Evolutionary conservation across 2,888 invertebrate genomes (phyloP).

Genomic region (Gortyna flavago): DNA sequence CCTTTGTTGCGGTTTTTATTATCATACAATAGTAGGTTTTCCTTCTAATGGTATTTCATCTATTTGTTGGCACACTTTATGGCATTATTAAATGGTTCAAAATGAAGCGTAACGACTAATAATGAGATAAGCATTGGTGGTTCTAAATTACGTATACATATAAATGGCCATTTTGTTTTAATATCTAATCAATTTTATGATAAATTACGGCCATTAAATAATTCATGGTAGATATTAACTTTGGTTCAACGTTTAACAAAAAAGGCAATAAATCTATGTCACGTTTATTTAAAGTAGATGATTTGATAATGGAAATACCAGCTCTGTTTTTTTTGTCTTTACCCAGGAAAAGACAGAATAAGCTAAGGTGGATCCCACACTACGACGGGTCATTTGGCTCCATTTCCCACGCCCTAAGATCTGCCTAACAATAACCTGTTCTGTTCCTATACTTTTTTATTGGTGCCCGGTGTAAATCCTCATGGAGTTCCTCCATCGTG

Average conservation of each 20-base stretch:
- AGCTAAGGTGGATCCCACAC: too few relatives aligned
- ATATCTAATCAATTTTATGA: conserved; percentile 38
- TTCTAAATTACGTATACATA: background rate
- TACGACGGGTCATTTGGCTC: too few relatives aligned
- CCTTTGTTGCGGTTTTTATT: conserved; percentile 20
- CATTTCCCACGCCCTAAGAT: too few relatives aligned
- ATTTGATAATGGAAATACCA: conserved; percentile 11
- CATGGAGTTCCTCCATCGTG: too few relatives aligned
- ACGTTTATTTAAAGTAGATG: conserved; percentile 13
- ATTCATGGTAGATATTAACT: background rate
- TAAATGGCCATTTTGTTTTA: conserved; percentile 10
- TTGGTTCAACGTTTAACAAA: conserved; percentile 23
- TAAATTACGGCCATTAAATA: conserved; percentile 26
- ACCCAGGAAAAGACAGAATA: background rate
- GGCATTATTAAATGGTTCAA: background rate
- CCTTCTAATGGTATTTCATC: conserved; percentile 3
- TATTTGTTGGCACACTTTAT: background rate
- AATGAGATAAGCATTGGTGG: conserved; percentile 9
- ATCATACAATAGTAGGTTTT: conserved; percentile 19
- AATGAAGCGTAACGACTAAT: conserved; percentile 4
- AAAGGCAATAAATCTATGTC: conserved; percentile 23
- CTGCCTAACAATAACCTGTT: background rate
- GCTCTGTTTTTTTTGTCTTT: background rate
- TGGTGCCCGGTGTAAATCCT: too few relatives aligned
- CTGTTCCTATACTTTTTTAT: too few relatives aligned